Percentiles rank a stretch among this genome's conserved stretches.
phyloP scores from a whole-genome alignment of 2,888 invertebrate species.

The Parapristionchus giblindavisi region DNA sequence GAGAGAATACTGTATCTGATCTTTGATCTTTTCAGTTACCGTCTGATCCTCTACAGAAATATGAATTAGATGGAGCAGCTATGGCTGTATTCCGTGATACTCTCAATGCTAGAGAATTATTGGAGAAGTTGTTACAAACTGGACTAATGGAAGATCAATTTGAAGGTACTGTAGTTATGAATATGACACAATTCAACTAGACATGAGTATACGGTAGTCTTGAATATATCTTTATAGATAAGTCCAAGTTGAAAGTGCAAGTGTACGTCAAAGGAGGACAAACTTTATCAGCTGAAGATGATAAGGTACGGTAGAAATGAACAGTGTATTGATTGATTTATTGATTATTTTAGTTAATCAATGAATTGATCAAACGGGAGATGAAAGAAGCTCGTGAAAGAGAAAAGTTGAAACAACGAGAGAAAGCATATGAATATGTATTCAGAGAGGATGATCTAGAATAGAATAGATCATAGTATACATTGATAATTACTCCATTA shows the following conservation, averaged over 20 bases:
- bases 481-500: no score
- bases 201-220: neutral
- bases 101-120: conserved; percentile 1
- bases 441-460: conserved; percentile 6
- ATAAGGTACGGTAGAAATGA: conserved; percentile 5
- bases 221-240: neutral
- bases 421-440: conserved; percentile 8
- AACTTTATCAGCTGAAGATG: neutral
- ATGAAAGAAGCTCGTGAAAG: conserved; percentile 3
- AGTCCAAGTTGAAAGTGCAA: conserved; percentile 18
- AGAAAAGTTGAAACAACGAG: conserved; percentile 6
- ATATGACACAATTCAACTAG: neutral
- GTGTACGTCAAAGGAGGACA: conserved; percentile 16
- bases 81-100: neutral
- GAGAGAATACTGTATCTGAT: neutral
- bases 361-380: conserved; percentile 21
- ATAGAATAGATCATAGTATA: no score
- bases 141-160: conserved; percentile 5
- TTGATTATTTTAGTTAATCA: neutral
- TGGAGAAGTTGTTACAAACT: conserved; percentile 13
- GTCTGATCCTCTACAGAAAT: no score
- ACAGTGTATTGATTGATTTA: no score
- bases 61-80: neutral
- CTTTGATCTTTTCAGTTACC: neutral
- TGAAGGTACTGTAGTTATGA: neutral